These are phyloP conservation scores for Esox niger DNA, from an alignment of 2,113 vertebrate species.

Conservation along the genomic window DNA sequence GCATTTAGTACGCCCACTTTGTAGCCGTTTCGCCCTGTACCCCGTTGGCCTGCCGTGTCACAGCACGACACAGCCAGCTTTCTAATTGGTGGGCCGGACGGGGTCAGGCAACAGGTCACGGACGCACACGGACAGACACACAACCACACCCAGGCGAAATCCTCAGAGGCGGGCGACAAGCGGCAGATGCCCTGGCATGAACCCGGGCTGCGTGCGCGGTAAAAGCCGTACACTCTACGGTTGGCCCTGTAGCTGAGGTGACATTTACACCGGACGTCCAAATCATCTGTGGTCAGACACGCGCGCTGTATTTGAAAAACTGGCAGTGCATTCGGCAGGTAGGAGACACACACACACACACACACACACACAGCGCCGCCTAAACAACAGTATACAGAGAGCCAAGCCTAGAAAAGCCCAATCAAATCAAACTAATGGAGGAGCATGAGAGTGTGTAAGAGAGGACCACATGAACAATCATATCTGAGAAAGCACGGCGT, in stretches of 20 bases:
- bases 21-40: constrained; percentile 33
- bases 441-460: no score
- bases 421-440: no score
- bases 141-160: constrained; percentile 33
- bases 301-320: background rate
- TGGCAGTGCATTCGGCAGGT: background rate
- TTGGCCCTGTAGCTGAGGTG: background rate
- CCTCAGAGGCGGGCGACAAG: constrained; percentile 34
- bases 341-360: no score
- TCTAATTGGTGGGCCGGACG: constrained; percentile 59
- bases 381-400: no score
- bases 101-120: no score
- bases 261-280: background rate
- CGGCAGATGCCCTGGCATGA: constrained; percentile 58
- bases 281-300: background rate
- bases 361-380: no score
- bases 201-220: constrained; percentile 40
- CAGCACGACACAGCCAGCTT: constrained; percentile 55
- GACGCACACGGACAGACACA: constrained; percentile 1
- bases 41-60: constrained; percentile 43
- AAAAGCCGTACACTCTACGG: background rate
- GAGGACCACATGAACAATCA: no score
- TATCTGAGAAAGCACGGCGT: no score
- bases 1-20: constrained; percentile 34
- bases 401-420: no score